Base-by-base conservation (phyloP, 2,797 vertebrate genomes). In the Dipus sagitta region DNA sequence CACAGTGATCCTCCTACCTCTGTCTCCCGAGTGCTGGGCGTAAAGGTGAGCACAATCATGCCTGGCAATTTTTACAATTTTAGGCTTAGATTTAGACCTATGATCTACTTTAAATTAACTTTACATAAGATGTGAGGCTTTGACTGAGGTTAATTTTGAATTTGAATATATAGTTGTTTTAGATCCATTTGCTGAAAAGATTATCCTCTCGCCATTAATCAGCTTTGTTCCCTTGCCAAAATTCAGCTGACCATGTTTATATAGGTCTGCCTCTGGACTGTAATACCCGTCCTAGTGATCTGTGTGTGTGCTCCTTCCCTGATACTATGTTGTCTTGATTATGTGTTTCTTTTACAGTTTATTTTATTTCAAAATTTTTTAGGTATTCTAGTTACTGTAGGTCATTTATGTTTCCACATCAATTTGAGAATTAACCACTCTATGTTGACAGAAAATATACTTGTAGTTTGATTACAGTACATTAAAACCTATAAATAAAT, bases 191-290 rank as follows among this genome's bases (percentile, higher is more conserved):
- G 17, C 85, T 94, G 28, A 88, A 67, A 95, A 95, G 52, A 65
- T 70, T 72, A 70, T 64, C 30, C 30, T 88, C 7, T 90, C 42
- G 78, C 52, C 26, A 32, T 42, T 77, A 54, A 71, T 79, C 68
- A 2, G 42, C 86, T 94, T 90, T 75, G 23, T 58, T 91, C 38
- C 42, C 91, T 93, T 91, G 75, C 88, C 88, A 86, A 89, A 89
- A 95, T 26, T 82, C 30, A 75, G 6, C 64, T 94, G 65, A 38
- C 20, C 77, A 32, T 91, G n/a, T 87, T 94, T 90, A 67, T 88
- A 47, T 71, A 42, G 26, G 7, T 92, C 20, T 60, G 3, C 83
- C 88, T 94, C 78, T 81, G 54, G 54, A 83, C 11, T 86, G 18
- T 85, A 83, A 67, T 84, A 84, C 74, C 74, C 20, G 20, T 92